These are phyloP conservation scores for Euclidia mi DNA, from an alignment of 2,888 invertebrate species.

Conservation along the genomic window DNA sequence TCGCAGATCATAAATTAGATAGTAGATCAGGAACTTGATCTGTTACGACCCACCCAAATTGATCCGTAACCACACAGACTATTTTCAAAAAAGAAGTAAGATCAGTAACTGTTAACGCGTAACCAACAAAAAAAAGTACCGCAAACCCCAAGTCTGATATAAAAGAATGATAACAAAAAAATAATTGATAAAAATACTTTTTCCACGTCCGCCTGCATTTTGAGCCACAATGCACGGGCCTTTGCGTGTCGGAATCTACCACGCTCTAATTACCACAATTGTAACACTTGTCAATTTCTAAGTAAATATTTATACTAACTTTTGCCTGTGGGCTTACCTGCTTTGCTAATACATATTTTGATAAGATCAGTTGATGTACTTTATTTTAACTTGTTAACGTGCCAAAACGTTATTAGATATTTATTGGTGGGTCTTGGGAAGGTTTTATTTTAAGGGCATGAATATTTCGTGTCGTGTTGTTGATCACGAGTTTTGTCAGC, in stretches of 20 bases:
- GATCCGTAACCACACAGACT: background rate
- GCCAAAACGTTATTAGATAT: too few species aligned
- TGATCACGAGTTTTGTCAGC: too few species aligned
- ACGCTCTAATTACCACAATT: conserved; percentile 80
- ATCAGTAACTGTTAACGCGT: conserved; percentile 18
- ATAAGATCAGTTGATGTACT: too few species aligned
- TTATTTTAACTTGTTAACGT: too few species aligned
- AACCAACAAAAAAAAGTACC: conserved; percentile 12
- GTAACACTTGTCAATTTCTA: conserved; percentile 87
- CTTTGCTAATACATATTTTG: background rate
- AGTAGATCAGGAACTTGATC: too few species aligned
- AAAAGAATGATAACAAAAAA: conserved; percentile 1
- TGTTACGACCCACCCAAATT: too few species aligned
- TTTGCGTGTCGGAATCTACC: conserved; percentile 83
- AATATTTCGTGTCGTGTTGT: too few species aligned
- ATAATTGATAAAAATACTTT: conserved; percentile 16
- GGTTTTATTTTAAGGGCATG: too few species aligned
- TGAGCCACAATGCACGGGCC: conserved; percentile 50
- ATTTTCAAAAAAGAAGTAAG: background rate
- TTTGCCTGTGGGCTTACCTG: conserved; percentile 27
- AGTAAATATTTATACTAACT: conserved; percentile 78
- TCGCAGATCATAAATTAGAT: too few species aligned
- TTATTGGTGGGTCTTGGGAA: too few species aligned
- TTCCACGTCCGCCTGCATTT: conserved; percentile 37
- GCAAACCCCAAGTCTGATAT: background rate